Evolutionary conservation across 2,888 invertebrate species (phyloP), one percentile per base, ranked within the genome.

Genomic region (Cacoxenus indagator): DNA sequence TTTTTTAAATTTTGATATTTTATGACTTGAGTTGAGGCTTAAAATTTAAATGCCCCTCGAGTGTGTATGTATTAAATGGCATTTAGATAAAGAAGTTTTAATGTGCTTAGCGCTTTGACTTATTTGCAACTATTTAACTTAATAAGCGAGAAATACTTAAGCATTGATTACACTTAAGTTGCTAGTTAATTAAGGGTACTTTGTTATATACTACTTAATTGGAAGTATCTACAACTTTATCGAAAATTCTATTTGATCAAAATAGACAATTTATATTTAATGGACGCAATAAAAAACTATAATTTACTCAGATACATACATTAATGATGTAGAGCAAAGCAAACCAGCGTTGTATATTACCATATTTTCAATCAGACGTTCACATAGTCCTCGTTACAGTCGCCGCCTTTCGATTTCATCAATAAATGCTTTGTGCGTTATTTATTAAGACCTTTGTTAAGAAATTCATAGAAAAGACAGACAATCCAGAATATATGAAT

Each of bases 81-180:
- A 82, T 83, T 83, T 82, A 83, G 80, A 80, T 80, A 83, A 82
- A 72, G 72, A n/a, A n/a, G 22, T 65, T 54, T 29, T 37, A 8
- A 48, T 29, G 65, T 51, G 8, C 37, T 37, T 37, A 8, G 14
- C 37, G 37, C 37, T 37, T 37, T 11, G 9, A 37, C 8, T 37
- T 37, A 37, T 37, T 37, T 14, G 14, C 8, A 37, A 1, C 14
- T 11, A 37, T 37, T 37, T 14, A 5, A 14, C 37, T 1, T 2
- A 37, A 37, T 37, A 37, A 37, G 14, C 2, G 4, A 0, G 14
- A 37, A 8, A 37, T 37, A 11, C 9, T 37, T 4, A 14, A 8
- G 5, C 2, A 37, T 11, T 37, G 8, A 37, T 11, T 37, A 37
- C 5, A 9, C 14, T 37, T 4, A 5, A 37, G n/a, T n/a, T n/a